Evolutionary conservation across 1,140 invertebrate genomes (phyloP), one percentile per base, ranked within the genome.

Genomic region (Cotesia chilonis): DNA sequence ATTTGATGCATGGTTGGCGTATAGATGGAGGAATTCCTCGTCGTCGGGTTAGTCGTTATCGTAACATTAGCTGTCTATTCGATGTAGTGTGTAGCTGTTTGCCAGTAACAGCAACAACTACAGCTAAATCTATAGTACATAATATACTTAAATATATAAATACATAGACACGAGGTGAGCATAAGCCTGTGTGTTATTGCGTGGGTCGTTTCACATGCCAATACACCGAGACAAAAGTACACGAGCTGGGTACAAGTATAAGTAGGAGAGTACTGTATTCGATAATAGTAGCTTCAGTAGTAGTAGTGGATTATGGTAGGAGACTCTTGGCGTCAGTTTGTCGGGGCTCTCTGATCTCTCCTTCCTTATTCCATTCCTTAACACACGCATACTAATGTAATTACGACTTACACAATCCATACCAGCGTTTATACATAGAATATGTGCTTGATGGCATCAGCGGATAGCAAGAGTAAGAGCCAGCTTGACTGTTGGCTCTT

Each of bases 291-390:
- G 41, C 10, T 9, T 6, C 2, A 47, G 41, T 77, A 78, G 77
- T 75, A 76, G 71, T 79, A 80, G 82, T 80, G 81, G 82, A 81
- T 10, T 47, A 6, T 47, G 41, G 41, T 47, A 47, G 41, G 41
- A 47, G 41, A 80, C 78, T 80, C 74, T 74, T 82, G 82, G 82
- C 81, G 82, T 84, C 82, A 80, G 81, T 72, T 82, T 81, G 82
- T 83, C 82, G 82, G 82, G 78, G 76, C 81, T 83, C 81, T 78
- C 75, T 74, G 78, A 68, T 80, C 71, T 75, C 67, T 68, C 54
- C 17, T 47, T 17, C 67, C 36, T 41, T 55, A 47, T 66, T 55
- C 12, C 37, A 67, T 68, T 47, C 41, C 41, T 47, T 47, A 47
- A 47, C 41, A 47, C 5, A 47, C 41, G 41, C 41, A 47, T 7